phyloP scores from a whole-genome alignment of 2,797 vertebrate species.

The Tangara arthus region DNA sequence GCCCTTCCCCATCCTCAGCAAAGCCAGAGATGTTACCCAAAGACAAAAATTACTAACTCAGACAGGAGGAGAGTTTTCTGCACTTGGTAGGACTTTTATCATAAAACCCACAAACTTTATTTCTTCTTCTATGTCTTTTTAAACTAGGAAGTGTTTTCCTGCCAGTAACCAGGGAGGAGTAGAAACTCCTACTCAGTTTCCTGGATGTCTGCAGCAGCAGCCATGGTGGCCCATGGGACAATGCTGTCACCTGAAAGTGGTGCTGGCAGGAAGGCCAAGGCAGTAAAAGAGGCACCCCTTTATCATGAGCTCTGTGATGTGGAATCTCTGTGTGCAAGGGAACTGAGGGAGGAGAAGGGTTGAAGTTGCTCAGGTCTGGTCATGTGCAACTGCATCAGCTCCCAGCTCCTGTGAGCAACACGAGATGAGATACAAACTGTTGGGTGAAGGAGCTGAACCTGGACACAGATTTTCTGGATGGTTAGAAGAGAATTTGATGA shows the following conservation, averaged over 20 bases:
- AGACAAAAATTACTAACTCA: neutral
- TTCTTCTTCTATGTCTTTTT: neutral
- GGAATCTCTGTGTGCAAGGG: neutral
- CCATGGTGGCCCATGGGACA: rapidly evolving
- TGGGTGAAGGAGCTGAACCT: neutral
- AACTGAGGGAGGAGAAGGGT: neutral
- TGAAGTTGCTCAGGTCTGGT: neutral
- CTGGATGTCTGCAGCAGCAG: neutral
- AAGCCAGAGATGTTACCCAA: neutral
- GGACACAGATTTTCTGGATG: neutral
- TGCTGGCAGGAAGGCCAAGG: neutral
- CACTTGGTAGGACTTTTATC: neutral
- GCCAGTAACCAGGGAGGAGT: neutral
- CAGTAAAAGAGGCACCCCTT: neutral
- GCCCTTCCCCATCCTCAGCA: neutral
- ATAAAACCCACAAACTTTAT: neutral
- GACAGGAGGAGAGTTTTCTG: neutral
- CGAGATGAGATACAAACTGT: rapidly evolving
- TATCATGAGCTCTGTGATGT: neutral
- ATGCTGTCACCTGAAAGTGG: neutral
- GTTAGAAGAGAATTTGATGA: neutral
- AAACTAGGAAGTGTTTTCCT: neutral
- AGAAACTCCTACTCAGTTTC: neutral
- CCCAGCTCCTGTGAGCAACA: neutral
- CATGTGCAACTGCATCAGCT: neutral